Evolutionary conservation across 1,140 invertebrate species (phyloP).

Genomic region (Philopotamus ludificatus): DNA sequence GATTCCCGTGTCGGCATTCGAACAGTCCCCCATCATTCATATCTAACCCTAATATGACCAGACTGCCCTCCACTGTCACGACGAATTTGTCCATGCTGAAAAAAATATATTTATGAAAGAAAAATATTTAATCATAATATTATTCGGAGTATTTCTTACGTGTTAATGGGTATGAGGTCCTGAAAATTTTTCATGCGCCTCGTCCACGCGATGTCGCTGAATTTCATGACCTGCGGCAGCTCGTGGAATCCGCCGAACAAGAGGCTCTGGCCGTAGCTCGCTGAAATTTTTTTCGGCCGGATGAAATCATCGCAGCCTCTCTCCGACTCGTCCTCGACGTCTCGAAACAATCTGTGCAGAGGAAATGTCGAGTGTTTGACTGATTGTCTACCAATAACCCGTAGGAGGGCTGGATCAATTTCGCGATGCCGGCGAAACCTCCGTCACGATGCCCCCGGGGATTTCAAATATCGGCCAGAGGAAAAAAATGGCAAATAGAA

Average conservation of each 20-base stretch:
- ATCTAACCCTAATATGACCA: constrained; percentile 30
- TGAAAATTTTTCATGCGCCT: constrained; percentile 5
- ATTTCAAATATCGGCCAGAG: not conserved
- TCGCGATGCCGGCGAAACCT: not conserved
- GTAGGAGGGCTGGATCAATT: not conserved
- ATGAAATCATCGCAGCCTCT: constrained; percentile 33
- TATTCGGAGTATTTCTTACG: too few species aligned
- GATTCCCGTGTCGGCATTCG: constrained; percentile 33
- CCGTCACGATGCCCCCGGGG: not conserved
- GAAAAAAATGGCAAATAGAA: not conserved
- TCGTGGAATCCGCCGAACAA: constrained; percentile 22
- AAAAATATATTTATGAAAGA: constrained; percentile 5
- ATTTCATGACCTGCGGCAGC: constrained; percentile 16
- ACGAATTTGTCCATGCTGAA: constrained; percentile 32
- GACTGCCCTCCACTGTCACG: constrained; percentile 19
- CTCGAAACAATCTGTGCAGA: constrained; percentile 34
- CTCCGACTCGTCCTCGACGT: constrained; percentile 20
- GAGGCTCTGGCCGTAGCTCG: constrained; percentile 35
- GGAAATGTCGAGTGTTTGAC: not conserved
- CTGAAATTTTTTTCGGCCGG: constrained; percentile 23
- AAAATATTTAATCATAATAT: too few species aligned
- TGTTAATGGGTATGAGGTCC: too few species aligned
- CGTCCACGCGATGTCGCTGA: constrained; percentile 20
- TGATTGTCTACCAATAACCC: not conserved
- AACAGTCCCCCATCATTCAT: constrained; percentile 29